Evolutionary conservation across 1,140 invertebrate species (phyloP).

Genomic region (Platorchestia sp.): DNA sequence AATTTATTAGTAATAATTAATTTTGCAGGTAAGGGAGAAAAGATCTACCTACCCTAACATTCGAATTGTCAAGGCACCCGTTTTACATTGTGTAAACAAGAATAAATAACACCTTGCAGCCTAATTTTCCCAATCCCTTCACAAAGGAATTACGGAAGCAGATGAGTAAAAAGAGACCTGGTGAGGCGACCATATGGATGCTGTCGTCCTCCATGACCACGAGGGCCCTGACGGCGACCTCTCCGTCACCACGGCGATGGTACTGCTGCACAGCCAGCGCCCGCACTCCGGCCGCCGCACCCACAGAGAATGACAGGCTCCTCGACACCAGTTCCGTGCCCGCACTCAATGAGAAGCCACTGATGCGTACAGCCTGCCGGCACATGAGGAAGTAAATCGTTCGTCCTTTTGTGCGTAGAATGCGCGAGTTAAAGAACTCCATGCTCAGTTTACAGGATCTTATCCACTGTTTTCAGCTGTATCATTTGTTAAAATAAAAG

Average conservation of each 20-base stretch:
- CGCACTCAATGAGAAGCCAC: background rate
- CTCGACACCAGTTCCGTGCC: slow-evolving; percentile 19
- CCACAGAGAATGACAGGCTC: background rate
- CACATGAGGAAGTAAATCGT: background rate
- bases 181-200: slow-evolving; percentile 33
- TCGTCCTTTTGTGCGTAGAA: background rate
- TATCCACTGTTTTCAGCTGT: background rate
- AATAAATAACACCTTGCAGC: background rate
- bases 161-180: background rate
- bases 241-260: slow-evolving; percentile 16
- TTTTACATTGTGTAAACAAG: background rate
- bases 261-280: slow-evolving; percentile 9
- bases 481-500: background rate
- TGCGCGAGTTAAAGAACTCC: background rate
- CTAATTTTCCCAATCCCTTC: background rate
- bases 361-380: background rate
- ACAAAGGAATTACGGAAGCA: background rate
- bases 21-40: no score
- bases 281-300: background rate
- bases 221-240: slow-evolving; percentile 13
- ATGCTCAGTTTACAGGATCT: background rate
- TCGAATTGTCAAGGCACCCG: no score
- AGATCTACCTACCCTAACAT: no score
- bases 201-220: slow-evolving; percentile 34
- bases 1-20: no score